Percentiles rank a stretch among this genome's conserved stretches.
Conservation (phyloP, 2,797 vertebrate genomes). For the Crocodylus rhombifer region DNA sequence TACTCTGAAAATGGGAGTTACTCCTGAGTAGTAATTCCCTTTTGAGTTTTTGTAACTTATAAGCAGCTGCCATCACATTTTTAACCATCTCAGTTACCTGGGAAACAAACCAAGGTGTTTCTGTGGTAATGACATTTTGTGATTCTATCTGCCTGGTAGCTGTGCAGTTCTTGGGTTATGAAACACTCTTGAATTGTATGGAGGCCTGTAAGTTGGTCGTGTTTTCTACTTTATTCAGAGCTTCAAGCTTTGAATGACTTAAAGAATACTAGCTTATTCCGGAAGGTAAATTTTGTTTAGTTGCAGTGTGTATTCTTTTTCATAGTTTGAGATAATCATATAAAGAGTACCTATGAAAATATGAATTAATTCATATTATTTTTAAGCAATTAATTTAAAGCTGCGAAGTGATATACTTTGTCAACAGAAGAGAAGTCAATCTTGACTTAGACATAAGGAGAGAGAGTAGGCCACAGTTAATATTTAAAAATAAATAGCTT, state of each 20-base stretch:
- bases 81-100: background rate
- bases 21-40: background rate
- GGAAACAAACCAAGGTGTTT: background rate
- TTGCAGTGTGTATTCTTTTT: background rate
- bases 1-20: background rate
- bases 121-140: background rate
- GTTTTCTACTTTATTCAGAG: fast-evolving
- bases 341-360: background rate
- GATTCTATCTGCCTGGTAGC: background rate
- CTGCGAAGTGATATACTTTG: too few relatives aligned
- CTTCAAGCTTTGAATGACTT: background rate
- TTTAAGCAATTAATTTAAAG: background rate
- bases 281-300: too few relatives aligned
- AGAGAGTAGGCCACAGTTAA: background rate
- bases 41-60: background rate
- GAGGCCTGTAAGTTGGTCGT: background rate
- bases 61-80: background rate
- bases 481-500: background rate
- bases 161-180: background rate
- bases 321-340: fast-evolving
- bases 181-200: fast-evolving
- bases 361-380: background rate
- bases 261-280: too few relatives aligned
- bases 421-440: too few relatives aligned
- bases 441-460: too few relatives aligned